phyloP scores from a whole-genome alignment of 1,140 invertebrate species.

The Tetraneura akinire region DNA sequence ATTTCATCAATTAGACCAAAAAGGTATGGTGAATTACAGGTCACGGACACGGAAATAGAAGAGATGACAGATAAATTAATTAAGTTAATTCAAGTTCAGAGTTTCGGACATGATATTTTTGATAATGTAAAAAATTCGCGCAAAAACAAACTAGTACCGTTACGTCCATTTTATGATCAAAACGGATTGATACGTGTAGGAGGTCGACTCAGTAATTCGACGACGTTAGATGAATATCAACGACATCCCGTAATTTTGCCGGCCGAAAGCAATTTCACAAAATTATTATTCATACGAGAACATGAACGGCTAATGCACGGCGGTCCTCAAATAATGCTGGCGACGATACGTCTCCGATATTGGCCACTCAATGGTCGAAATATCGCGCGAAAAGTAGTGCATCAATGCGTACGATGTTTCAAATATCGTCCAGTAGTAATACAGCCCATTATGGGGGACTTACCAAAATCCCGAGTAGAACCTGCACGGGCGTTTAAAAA shows the following conservation, averaged over 20 bases:
- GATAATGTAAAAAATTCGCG: neutral
- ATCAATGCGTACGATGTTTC: neutral
- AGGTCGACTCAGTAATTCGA: neutral
- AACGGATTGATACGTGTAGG: neutral
- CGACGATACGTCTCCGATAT: neutral
- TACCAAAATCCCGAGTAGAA: neutral
- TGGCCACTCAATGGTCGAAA: neutral
- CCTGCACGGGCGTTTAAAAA: neutral
- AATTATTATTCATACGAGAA: neutral
- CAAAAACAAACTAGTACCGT: neutral
- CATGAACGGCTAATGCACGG: neutral
- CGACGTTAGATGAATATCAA: neutral
- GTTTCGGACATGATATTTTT: neutral
- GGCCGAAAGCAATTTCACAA: neutral
- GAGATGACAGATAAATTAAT: neutral
- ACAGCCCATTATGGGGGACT: neutral
- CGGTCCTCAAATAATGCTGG: neutral
- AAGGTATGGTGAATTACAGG: neutral
- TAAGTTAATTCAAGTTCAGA: neutral
- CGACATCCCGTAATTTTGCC: neutral
- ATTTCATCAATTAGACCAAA: no score
- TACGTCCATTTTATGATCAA: neutral
- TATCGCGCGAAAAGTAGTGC: neutral
- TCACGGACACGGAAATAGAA: neutral
- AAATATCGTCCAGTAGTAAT: neutral